Percentiles rank a stretch among this genome's conserved stretches.
These are phyloP conservation scores for Chelidonichthys spinosus DNA, from an alignment of 2,797 vertebrate species.

Conservation along the genomic window DNA sequence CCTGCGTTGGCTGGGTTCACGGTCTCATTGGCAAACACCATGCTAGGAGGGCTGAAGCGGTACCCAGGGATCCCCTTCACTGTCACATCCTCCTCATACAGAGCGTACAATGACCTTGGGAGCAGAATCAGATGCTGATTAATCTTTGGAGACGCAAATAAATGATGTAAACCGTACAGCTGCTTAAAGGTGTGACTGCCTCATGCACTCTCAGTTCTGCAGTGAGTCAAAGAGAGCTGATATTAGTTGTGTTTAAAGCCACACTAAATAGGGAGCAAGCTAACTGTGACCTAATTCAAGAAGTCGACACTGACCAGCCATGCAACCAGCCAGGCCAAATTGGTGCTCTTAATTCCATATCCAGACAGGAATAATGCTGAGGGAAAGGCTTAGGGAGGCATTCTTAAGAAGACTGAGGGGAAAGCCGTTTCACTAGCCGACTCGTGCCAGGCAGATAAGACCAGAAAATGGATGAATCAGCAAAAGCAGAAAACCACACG, in stretches of 20 bases:
- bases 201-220: conserved; percentile 6
- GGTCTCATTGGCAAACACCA: conserved; percentile 87
- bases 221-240: not conserved
- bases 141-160: conserved; percentile 13
- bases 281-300: conserved; percentile 35
- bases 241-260: conserved; percentile 19
- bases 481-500: not conserved
- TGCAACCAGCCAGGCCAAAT: conserved; percentile 28
- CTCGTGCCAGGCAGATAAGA: conserved; percentile 18
- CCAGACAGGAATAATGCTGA: conserved; percentile 32
- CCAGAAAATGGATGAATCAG: conserved; percentile 6
- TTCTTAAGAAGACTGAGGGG: conserved; percentile 18
- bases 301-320: conserved; percentile 19
- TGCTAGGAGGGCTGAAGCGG: conserved; percentile 87
- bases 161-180: not conserved
- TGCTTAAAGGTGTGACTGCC: not conserved
- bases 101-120: conserved; percentile 90
- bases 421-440: conserved; percentile 1
- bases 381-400: conserved; percentile 24
- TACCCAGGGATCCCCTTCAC: conserved; percentile 88
- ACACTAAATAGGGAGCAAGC: conserved; percentile 6
- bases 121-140: conserved; percentile 29
- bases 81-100: conserved; percentile 85
- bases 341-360: conserved; percentile 47
- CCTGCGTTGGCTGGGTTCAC: conserved; percentile 92